phyloP scores from a whole-genome alignment of 2,113 vertebrate species.

The Gallinago undulata region DNA sequence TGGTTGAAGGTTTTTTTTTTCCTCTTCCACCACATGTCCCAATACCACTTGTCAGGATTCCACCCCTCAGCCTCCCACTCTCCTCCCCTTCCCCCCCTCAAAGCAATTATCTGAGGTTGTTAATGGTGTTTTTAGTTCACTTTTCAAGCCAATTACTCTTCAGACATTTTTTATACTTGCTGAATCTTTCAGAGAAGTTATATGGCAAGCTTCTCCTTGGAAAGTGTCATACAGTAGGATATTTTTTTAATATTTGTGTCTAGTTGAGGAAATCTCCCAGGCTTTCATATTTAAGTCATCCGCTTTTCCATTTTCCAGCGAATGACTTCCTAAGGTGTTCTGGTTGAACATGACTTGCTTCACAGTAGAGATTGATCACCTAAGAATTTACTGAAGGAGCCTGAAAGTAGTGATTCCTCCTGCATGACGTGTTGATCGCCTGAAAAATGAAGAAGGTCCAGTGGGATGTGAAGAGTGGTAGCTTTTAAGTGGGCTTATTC shows the following conservation, averaged over 20 bases:
- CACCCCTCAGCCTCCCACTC: too few species aligned
- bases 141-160: neutral
- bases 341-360: neutral
- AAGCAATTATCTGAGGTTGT: neutral
- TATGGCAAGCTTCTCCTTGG: neutral
- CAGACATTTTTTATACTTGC: neutral
- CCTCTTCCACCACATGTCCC: neutral
- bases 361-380: neutral
- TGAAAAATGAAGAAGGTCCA: neutral
- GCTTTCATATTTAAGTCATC: neutral
- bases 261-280: neutral
- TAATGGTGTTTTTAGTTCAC: neutral
- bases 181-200: neutral
- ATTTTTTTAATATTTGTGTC: neutral
- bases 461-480: neutral
- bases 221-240: neutral
- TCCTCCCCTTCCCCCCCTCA: fast-evolving
- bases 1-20: neutral
- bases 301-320: neutral
- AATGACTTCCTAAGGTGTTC: neutral
- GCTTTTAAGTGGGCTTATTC: neutral
- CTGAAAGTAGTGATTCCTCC: neutral
- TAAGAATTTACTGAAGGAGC: neutral
- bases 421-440: neutral
- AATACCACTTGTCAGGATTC: neutral